Evolutionary conservation across 2,888 invertebrate genomes (phyloP).

Genomic region (Drosophila algonquin): DNA sequence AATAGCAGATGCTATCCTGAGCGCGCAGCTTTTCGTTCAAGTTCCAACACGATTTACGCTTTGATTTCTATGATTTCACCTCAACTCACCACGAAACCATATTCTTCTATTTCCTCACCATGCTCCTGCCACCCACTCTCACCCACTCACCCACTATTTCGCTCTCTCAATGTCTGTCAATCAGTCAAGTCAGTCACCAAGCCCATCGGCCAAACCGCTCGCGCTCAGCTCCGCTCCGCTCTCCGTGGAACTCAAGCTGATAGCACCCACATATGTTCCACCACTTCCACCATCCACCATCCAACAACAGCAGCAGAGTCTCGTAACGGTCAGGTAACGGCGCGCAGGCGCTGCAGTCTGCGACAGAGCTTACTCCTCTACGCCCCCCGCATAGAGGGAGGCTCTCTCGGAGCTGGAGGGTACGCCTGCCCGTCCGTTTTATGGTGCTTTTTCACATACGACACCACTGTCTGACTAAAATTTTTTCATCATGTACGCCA

Average conservation of each 20-base stretch:
- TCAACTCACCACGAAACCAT: constrained; percentile 17
- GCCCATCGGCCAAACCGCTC: not conserved
- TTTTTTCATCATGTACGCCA: constrained; percentile 85
- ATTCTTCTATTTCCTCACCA: not conserved
- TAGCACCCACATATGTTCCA: constrained; percentile 28
- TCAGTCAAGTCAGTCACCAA: not conserved
- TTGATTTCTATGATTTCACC: constrained; percentile 25
- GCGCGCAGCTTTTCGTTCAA: constrained; percentile 17
- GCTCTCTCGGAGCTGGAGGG: constrained; percentile 36
- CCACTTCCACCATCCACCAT: not conserved
- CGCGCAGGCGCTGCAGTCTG: constrained; percentile 50
- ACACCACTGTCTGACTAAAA: constrained; percentile 84
- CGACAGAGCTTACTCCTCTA: constrained; percentile 23
- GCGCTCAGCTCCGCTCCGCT: not conserved
- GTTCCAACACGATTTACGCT: constrained; percentile 33
- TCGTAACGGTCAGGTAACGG: constrained; percentile 25
- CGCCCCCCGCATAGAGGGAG: constrained; percentile 1
- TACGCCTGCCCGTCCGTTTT: constrained; percentile 21
- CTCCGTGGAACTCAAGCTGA: not conserved
- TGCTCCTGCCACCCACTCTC: not conserved
- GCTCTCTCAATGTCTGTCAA: not conserved
- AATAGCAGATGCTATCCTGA: constrained; percentile 20
- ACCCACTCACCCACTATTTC: not conserved
- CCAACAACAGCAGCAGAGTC: constrained; percentile 5
- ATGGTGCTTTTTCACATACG: constrained; percentile 85